These are phyloP conservation scores for Rhipidura dahli DNA, from an alignment of 2,113 vertebrate species.

Conservation along the genomic window DNA sequence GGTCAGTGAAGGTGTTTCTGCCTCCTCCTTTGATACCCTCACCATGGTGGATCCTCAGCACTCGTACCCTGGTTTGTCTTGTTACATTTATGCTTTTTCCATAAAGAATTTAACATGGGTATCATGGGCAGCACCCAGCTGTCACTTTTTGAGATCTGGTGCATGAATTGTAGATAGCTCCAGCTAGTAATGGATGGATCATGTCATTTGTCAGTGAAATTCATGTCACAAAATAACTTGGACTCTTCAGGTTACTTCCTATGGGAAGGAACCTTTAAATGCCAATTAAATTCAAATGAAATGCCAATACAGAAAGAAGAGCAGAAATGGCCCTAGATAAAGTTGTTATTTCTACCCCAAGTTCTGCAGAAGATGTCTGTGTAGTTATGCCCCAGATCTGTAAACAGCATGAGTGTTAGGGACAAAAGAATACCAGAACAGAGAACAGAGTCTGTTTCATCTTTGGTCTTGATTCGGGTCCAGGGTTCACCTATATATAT, in stretches of 20 bases:
- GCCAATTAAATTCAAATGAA: not conserved
- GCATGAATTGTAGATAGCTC: not conserved
- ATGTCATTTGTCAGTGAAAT: not conserved
- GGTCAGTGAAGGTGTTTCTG: not conserved
- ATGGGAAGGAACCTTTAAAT: not conserved
- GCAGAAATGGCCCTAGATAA: not conserved
- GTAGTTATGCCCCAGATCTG: not conserved
- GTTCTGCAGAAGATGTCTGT: not conserved
- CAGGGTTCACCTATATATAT: not conserved
- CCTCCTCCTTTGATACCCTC: not conserved
- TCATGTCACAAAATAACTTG: not conserved
- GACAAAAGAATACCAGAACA: not conserved
- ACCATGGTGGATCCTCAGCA: not conserved
- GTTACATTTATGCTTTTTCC: not conserved
- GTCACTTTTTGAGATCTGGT: not conserved
- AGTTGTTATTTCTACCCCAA: not conserved
- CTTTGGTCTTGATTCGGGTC: not conserved
- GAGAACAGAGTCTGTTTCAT: not conserved
- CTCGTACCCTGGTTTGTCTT: rapidly evolving
- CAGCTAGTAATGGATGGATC: not conserved
- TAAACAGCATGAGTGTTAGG: not conserved
- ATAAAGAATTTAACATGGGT: not conserved
- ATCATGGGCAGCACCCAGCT: not conserved
- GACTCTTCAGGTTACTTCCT: not conserved
- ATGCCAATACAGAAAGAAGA: not conserved